A percentile compares a stretch with the other conserved stretches of the same genome.
These are phyloP conservation scores for Poecile montanus DNA, from an alignment of 2,797 vertebrate genomes.

Conservation along the genomic window DNA sequence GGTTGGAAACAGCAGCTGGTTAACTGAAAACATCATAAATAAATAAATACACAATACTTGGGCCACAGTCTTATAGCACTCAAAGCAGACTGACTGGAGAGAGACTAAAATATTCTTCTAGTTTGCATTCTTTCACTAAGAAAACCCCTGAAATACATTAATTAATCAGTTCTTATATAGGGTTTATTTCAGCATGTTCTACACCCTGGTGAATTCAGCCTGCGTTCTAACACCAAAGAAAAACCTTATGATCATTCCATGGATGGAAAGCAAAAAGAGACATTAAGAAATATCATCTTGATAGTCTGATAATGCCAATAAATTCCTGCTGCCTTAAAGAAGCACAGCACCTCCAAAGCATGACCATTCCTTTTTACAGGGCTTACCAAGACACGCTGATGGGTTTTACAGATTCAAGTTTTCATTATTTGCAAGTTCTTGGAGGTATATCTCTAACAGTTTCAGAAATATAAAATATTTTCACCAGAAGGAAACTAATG, in stretches of 20 bases:
- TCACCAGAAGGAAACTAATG: not conserved
- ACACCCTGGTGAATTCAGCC: not conserved
- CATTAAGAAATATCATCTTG: not conserved
- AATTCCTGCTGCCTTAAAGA: not conserved
- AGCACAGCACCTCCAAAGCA: not conserved
- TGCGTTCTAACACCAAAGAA: not conserved
- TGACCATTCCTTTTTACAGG: accelerated
- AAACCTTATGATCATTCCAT: not conserved
- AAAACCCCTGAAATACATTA: not conserved
- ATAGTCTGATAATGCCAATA: not conserved
- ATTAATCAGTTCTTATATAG: not conserved
- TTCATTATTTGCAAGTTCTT: not conserved
- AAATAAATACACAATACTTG: not conserved
- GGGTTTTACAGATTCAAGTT: not conserved
- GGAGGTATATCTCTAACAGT: accelerated
- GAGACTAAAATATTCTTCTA: not conserved
- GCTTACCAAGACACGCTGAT: not conserved
- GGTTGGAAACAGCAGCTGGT: constrained; percentile 1
- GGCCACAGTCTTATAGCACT: not conserved
- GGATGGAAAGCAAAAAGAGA: not conserved
- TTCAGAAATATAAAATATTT: not conserved
- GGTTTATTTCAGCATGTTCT: not conserved
- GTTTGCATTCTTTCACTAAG: not conserved
- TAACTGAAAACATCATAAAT: constrained; percentile 32
- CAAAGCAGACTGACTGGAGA: not conserved